phyloP scores from a whole-genome alignment of 30 jellyfish, hydroid and myxozoan species.

The Cassiopea xamachana region DNA sequence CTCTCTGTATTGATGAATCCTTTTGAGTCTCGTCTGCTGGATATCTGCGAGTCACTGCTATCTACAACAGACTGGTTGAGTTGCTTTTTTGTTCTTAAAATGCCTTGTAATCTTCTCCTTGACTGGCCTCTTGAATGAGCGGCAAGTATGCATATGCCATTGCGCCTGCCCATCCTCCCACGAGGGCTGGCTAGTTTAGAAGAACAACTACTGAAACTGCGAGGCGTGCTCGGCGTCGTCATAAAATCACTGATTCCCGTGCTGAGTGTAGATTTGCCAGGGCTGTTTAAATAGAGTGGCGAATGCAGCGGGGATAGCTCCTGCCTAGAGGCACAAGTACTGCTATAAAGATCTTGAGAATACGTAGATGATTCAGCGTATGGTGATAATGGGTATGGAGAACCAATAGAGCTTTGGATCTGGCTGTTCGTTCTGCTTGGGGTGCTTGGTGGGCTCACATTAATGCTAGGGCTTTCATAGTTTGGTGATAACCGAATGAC shows the following conservation, averaged over 20 bases:
- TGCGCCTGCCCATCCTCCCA: conserved; percentile 86
- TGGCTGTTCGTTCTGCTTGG: conserved; percentile 77
- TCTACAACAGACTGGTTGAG: conserved; percentile 41
- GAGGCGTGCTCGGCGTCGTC: conserved; percentile 68
- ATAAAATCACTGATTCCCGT: conserved; percentile 50
- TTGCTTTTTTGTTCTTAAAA: conserved; percentile 15
- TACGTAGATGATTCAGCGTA: conserved; percentile 62
- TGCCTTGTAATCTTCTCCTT: conserved; percentile 8
- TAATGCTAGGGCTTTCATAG: conserved; percentile 81
- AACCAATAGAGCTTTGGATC: conserved; percentile 67
- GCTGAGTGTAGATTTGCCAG: conserved; percentile 64
- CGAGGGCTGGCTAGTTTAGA: conserved; percentile 76
- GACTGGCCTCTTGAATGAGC: conserved; percentile 43
- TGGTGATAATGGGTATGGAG: conserved; percentile 75
- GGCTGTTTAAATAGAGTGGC: conserved; percentile 52
- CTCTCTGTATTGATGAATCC: conserved; percentile 23
- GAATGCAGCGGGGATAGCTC: conserved; percentile 60
- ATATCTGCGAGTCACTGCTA: conserved; percentile 53
- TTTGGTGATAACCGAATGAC: conserved; percentile 59
- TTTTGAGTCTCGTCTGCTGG: conserved; percentile 54
- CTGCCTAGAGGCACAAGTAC: conserved; percentile 67
- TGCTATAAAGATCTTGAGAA: conserved; percentile 55
- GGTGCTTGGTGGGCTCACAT: conserved; percentile 89
- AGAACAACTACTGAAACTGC: conserved; percentile 57
- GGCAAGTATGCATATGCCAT: conserved; percentile 77